phyloP scores from a whole-genome alignment of 2,888 invertebrate genomes.

The Drosophila melanosoma region DNA sequence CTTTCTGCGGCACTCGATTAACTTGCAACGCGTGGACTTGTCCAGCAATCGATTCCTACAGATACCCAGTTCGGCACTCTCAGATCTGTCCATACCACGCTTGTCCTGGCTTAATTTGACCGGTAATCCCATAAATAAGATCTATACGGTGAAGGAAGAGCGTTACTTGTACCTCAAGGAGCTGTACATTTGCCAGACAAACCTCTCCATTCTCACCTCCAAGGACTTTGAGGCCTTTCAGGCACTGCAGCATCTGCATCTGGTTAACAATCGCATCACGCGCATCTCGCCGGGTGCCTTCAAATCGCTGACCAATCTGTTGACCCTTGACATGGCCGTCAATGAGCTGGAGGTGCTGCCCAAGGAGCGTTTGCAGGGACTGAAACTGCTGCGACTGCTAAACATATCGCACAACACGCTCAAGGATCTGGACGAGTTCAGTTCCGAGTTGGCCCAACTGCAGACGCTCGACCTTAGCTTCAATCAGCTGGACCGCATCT shows the following conservation, averaged over 20 bases:
- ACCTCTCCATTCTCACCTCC: constrained; percentile 92
- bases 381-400: constrained; percentile 89
- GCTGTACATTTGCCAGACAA: constrained; percentile 91
- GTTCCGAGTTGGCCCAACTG: constrained; percentile 90
- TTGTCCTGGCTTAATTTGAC: constrained; percentile 92
- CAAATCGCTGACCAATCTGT: constrained; percentile 90
- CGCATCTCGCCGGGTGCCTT: constrained; percentile 94
- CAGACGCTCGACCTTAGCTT: constrained; percentile 93
- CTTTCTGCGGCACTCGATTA: constrained; percentile 91
- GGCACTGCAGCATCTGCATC: constrained; percentile 90
- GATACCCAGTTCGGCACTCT: constrained; percentile 90
- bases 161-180: constrained; percentile 92
- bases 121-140: constrained; percentile 91
- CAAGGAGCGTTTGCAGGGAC: constrained; percentile 92
- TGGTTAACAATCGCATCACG: constrained; percentile 90
- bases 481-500: constrained; percentile 92
- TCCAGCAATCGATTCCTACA: constrained; percentile 92
- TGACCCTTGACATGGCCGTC: constrained; percentile 92
- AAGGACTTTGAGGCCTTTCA: constrained; percentile 94
- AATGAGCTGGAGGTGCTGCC: constrained; percentile 94
- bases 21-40: constrained; percentile 90
- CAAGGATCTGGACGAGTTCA: constrained; percentile 92
- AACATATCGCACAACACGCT: constrained; percentile 94
- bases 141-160: constrained; percentile 89
- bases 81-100: constrained; percentile 90